phyloP scores from a whole-genome alignment of 2,797 vertebrate genomes.

The Ciconia nigra region DNA sequence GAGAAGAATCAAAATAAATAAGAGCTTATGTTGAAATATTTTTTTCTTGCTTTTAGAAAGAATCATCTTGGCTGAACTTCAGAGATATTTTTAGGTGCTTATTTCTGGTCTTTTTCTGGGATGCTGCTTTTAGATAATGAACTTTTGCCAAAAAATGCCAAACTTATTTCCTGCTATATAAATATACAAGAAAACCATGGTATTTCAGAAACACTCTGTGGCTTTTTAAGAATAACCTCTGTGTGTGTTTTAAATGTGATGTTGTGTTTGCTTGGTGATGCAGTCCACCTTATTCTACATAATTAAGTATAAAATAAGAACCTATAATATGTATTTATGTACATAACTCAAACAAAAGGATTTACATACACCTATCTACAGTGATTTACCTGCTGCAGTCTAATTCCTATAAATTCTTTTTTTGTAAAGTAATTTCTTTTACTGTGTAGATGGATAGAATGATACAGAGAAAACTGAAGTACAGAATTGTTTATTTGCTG shows the following conservation, averaged over 20 bases:
- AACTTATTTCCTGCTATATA: not conserved
- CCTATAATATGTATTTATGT: not conserved
- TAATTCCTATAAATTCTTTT: not conserved
- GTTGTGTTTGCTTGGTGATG: not conserved
- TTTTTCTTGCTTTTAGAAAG: not conserved
- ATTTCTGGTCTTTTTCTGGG: not conserved
- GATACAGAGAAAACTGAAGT: not conserved
- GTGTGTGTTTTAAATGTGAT: not conserved
- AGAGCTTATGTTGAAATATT: not conserved
- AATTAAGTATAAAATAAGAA: slow-evolving; percentile 3
- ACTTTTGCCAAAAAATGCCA: not conserved
- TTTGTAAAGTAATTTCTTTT: not conserved
- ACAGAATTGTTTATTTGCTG: not conserved
- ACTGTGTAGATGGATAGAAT: not conserved
- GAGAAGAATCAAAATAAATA: not conserved
- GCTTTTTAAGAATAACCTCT: not conserved
- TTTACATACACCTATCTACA: not conserved
- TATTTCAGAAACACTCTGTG: not conserved
- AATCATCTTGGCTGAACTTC: not conserved
- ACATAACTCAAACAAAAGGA: not conserved
- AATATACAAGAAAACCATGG: not conserved
- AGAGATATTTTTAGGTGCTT: not conserved
- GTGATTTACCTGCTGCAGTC: not conserved
- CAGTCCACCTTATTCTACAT: not conserved
- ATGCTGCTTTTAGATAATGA: not conserved